phyloP scores from a whole-genome alignment of 2,888 invertebrate species.

The Monopis laevigella region DNA sequence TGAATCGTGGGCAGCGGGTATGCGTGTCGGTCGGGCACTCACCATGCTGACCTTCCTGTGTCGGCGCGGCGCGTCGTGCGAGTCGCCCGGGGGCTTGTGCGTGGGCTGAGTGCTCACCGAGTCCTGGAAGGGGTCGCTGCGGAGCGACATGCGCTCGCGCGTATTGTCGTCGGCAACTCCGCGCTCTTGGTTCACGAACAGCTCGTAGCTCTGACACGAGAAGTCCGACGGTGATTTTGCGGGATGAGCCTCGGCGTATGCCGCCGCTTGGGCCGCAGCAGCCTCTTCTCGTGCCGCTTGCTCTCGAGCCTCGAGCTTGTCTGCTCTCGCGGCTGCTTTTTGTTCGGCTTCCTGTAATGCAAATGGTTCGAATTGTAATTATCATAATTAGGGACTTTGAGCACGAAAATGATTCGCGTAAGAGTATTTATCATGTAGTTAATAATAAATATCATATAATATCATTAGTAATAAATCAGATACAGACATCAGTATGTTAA shows the following conservation, averaged over 20 bases:
- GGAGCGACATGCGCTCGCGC: slow-evolving; percentile 90
- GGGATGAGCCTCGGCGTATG: slow-evolving; percentile 69
- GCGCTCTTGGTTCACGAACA: slow-evolving; percentile 89
- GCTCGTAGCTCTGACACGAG: slow-evolving; percentile 92
- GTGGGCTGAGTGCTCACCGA: slow-evolving; percentile 86
- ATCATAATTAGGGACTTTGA: too few relatives aligned
- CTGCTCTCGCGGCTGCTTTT: slow-evolving; percentile 76
- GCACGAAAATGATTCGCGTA: too few relatives aligned
- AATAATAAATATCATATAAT: too few relatives aligned
- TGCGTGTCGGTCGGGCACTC: too few relatives aligned
- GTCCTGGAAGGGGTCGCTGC: slow-evolving; percentile 85
- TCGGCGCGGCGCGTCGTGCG: slow-evolving; percentile 59
- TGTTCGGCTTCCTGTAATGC: slow-evolving; percentile 81
- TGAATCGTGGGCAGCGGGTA: slow-evolving; percentile 11
- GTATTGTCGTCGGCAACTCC: slow-evolving; percentile 90
- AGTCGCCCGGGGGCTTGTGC: slow-evolving; percentile 64
- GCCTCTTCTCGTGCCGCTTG: slow-evolving; percentile 71
- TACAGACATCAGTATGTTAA: too few relatives aligned
- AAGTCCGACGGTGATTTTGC: slow-evolving; percentile 92
- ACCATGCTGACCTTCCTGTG: slow-evolving; percentile 93
- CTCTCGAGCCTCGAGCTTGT: slow-evolving; percentile 69
- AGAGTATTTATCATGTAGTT: too few relatives aligned
- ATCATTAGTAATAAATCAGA: too few relatives aligned
- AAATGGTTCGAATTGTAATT: too few relatives aligned
- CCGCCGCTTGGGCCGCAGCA: slow-evolving; percentile 71